A percentile compares a stretch with the other conserved stretches of the same genome.
These are phyloP conservation scores for Drosophila siamana DNA, from an alignment of 2,888 invertebrate species.

Conservation along the genomic window DNA sequence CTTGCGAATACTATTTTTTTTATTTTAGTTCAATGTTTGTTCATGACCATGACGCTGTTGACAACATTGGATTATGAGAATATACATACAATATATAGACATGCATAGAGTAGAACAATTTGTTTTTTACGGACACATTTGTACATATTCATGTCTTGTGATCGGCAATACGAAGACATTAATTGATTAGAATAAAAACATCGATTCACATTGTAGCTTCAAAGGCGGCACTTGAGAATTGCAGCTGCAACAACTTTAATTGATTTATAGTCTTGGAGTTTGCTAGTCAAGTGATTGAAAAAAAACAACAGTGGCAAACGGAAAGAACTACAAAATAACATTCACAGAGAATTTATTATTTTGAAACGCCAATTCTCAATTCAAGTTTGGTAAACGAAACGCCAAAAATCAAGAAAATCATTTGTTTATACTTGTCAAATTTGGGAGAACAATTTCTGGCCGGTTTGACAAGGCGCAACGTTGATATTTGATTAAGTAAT, in stretches of 20 bases:
- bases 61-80: constrained; percentile 21
- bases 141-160: no score
- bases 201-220: constrained; percentile 51
- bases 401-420: constrained; percentile 24
- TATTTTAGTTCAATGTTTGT: constrained; percentile 64
- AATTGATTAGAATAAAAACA: constrained; percentile 24
- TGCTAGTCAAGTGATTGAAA: constrained; percentile 61
- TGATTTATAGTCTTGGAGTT: constrained; percentile 64
- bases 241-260: constrained; percentile 75
- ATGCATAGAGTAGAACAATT: no score
- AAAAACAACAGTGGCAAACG: constrained; percentile 29
- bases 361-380: constrained; percentile 22
- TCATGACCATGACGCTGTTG: constrained; percentile 51
- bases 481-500: constrained; percentile 59
- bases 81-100: constrained; percentile 35
- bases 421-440: constrained; percentile 68
- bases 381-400: constrained; percentile 42
- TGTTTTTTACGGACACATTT: no score
- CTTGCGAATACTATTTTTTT: constrained; percentile 8
- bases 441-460: constrained; percentile 77
- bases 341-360: constrained; percentile 18
- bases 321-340: constrained; percentile 42
- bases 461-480: constrained; percentile 66
- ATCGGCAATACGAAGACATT: constrained; percentile 47
- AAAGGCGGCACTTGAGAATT: constrained; percentile 67